phyloP scores from a whole-genome alignment of 2,797 vertebrate genomes.

The Cirrhinus molitorella region DNA sequence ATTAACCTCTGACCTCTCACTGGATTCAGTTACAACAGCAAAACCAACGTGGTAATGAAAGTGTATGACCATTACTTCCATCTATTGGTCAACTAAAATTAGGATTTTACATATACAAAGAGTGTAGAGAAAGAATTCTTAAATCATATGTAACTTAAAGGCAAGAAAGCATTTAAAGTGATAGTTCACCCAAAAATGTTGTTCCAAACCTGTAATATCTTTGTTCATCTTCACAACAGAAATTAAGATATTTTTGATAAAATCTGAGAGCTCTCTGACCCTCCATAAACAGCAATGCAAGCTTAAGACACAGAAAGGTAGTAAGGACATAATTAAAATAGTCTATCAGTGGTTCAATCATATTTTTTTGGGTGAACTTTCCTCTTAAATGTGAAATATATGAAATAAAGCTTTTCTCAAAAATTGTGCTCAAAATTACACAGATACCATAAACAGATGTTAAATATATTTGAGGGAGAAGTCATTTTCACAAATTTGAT shows the following conservation, averaged over 20 bases:
- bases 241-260: too few relatives aligned
- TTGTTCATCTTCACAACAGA: too few relatives aligned
- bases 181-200: too few relatives aligned
- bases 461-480: background rate
- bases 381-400: background rate
- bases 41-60: background rate
- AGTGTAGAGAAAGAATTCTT: background rate
- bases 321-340: too few relatives aligned
- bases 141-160: background rate
- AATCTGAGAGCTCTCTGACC: too few relatives aligned
- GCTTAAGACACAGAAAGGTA: too few relatives aligned
- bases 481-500: background rate
- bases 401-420: background rate
- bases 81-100: background rate
- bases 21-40: slow-evolving; percentile 15
- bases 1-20: slow-evolving; percentile 8
- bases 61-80: background rate
- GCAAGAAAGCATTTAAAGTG: too few relatives aligned
- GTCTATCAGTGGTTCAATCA: too few relatives aligned
- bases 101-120: background rate
- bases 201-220: too few relatives aligned
- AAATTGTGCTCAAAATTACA: background rate
- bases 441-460: slow-evolving; percentile 3
- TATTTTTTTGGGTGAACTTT: too few relatives aligned
- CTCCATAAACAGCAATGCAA: too few relatives aligned